These are phyloP conservation scores for Trichonephila inaurata DNA, from an alignment of 1,140 invertebrate species.

Conservation along the genomic window DNA sequence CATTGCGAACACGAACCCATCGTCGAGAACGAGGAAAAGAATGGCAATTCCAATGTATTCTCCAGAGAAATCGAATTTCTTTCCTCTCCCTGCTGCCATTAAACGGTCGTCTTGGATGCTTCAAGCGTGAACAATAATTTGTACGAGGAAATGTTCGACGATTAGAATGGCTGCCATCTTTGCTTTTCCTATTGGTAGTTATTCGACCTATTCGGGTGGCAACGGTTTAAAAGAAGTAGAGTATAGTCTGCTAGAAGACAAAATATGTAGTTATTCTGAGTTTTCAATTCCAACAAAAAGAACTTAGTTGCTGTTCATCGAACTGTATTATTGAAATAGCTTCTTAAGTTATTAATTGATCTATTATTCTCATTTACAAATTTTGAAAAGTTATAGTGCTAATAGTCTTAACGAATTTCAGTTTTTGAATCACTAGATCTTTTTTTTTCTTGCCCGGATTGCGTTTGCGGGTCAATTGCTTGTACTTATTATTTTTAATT, in stretches of 20 bases:
- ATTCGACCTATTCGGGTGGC: constrained; percentile 14
- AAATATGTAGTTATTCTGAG: not conserved
- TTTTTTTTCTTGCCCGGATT: too few species aligned
- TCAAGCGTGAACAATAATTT: constrained; percentile 19
- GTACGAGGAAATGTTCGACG: constrained; percentile 38
- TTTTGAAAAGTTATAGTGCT: too few species aligned
- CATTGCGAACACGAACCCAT: not conserved
- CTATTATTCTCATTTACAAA: not conserved
- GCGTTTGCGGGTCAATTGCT: too few species aligned
- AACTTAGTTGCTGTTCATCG: not conserved
- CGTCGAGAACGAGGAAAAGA: not conserved
- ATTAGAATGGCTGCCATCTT: constrained; percentile 11
- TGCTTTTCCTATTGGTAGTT: not conserved
- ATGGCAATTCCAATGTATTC: not conserved
- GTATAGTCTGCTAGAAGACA: not conserved
- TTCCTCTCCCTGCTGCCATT: not conserved
- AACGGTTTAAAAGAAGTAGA: not conserved
- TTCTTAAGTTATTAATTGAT: not conserved
- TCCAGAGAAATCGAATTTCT: not conserved
- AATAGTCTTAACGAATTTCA: too few species aligned
- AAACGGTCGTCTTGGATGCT: constrained; percentile 2
- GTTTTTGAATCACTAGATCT: not conserved
- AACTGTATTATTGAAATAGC: not conserved
- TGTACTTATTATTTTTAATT: too few species aligned
- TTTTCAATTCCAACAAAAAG: not conserved